Evolutionary conservation across 2,797 vertebrate species (phyloP).

Genomic region (Danio tinwini): DNA sequence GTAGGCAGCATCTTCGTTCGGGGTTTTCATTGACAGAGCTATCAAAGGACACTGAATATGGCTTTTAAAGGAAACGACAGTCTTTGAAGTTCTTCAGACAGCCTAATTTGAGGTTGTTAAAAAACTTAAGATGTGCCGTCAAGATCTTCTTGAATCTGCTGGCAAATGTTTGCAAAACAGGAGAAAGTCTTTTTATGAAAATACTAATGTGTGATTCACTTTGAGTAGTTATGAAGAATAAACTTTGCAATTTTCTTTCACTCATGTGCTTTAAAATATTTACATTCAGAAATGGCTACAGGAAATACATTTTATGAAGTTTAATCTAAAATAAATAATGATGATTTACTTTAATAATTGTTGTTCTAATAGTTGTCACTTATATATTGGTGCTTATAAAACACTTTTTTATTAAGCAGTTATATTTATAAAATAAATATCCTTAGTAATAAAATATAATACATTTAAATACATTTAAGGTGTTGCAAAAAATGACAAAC

Average conservation of each 20-base stretch:
- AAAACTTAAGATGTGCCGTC: neutral
- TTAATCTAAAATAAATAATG: neutral
- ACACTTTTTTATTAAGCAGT: too few relatives aligned
- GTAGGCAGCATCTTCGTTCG: conserved; percentile 8
- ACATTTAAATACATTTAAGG: too few relatives aligned
- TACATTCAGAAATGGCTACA: too few relatives aligned
- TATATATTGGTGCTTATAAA: too few relatives aligned
- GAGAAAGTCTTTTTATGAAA: neutral
- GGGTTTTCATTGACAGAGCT: neutral
- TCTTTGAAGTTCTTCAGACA: conserved; percentile 45
- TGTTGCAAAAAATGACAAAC: too few relatives aligned
- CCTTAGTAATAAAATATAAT: too few relatives aligned
- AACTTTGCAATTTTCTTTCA: neutral
- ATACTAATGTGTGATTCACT: neutral
- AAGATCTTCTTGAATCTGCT: neutral
- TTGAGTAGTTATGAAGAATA: neutral
- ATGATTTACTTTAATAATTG: neutral
- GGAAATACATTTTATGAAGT: neutral
- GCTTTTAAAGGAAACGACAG: conserved; percentile 28
- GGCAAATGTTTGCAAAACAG: conserved; percentile 10
- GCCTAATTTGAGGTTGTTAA: conserved; percentile 7
- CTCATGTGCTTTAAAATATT: too few relatives aligned
- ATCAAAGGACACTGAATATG: conserved; percentile 44
- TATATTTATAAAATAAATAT: too few relatives aligned
- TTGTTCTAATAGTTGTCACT: neutral